Evolutionary conservation across 2,888 invertebrate species (phyloP).

Genomic region (Rhingia campestris): DNA sequence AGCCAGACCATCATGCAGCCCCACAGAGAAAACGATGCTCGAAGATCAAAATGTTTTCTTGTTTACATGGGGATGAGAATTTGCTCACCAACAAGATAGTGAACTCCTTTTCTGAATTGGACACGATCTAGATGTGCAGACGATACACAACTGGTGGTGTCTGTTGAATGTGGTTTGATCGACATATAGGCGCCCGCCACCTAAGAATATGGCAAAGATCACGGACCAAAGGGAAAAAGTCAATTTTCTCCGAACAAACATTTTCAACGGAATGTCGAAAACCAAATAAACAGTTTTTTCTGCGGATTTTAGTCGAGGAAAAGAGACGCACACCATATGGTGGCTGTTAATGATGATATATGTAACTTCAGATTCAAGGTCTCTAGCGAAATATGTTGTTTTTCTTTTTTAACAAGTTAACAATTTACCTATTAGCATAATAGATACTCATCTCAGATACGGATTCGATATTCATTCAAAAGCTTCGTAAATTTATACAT

Average conservation of each 20-base stretch:
- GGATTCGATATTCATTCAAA: conserved; percentile 26
- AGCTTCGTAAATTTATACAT: conserved; percentile 46
- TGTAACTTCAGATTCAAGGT: conserved; percentile 33
- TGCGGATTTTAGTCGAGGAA: not conserved
- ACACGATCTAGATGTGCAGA: not conserved
- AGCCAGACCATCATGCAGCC: conserved; percentile 16
- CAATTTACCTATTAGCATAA: conserved; percentile 52
- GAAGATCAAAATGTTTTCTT: conserved; percentile 13
- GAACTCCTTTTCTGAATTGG: conserved; percentile 10
- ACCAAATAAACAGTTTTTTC: conserved; percentile 17
- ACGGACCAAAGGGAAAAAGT: not conserved
- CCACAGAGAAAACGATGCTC: not conserved
- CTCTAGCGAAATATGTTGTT: conserved; percentile 17
- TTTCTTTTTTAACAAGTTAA: conserved; percentile 21
- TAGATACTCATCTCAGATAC: not conserved
- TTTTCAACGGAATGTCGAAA: conserved; percentile 2
- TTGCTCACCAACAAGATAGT: not conserved
- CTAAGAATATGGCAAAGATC: conserved; percentile 22
- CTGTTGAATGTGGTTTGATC: conserved; percentile 9
- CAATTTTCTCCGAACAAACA: not conserved
- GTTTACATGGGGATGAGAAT: conserved; percentile 16
- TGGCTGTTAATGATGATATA: not conserved
- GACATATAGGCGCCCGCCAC: conserved; percentile 7
- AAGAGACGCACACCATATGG: conserved; percentile 14
- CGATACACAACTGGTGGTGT: conserved; percentile 1